A percentile compares a stretch with the other conserved stretches of the same genome.
These are phyloP conservation scores for Serripes groenlandicus DNA, from an alignment of 2,888 invertebrate species.

Conservation along the genomic window DNA sequence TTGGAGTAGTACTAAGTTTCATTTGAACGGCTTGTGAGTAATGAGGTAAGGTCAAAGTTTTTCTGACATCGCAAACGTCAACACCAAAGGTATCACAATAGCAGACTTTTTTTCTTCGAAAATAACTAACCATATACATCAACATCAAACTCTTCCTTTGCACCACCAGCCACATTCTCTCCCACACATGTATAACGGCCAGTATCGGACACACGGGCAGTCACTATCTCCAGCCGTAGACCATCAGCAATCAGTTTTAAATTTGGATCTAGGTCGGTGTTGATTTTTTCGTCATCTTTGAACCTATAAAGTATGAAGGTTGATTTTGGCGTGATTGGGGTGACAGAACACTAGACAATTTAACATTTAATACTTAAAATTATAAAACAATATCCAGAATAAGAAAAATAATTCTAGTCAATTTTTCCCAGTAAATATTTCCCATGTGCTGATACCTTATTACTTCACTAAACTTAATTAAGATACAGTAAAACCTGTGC, in stretches of 20 bases:
- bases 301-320: no score
- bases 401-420: no score
- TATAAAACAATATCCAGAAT: no score
- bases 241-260: slow-evolving; percentile 76
- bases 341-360: no score
- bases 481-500: no score
- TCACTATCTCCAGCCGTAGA: slow-evolving; percentile 78
- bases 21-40: background rate
- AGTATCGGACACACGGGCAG: slow-evolving; percentile 77
- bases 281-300: slow-evolving; percentile 84
- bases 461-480: no score
- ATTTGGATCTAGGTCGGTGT: slow-evolving; percentile 73
- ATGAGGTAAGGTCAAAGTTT: background rate
- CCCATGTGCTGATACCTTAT: no score
- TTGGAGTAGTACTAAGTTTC: no score
- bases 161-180: slow-evolving; percentile 83
- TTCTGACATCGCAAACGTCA: background rate
- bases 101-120: background rate
- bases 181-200: slow-evolving; percentile 85
- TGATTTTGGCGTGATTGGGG: no score
- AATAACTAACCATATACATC: slow-evolving; percentile 80
- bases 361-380: no score
- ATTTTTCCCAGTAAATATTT: no score
- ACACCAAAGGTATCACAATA: background rate
- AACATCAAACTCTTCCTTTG: slow-evolving; percentile 80